Percentiles rank a stretch among this genome's conserved stretches.
Evolutionary conservation across 2,113 vertebrate genomes (phyloP).

Genomic region (Oncorhynchus masou): DNA sequence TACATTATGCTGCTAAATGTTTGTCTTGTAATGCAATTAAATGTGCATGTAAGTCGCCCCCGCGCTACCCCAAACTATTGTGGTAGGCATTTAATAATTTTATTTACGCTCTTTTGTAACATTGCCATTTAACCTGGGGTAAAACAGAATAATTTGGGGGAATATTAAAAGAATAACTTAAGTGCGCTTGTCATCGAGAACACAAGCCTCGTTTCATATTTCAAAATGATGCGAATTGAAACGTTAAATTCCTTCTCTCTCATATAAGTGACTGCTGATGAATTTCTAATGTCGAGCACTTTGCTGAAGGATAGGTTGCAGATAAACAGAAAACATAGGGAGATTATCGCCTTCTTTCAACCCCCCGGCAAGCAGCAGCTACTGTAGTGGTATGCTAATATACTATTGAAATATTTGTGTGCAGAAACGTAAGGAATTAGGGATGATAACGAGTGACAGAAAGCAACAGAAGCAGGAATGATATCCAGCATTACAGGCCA

Average conservation of each 20-base stretch:
- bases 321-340: slow-evolving; percentile 68
- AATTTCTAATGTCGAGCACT: slow-evolving; percentile 68
- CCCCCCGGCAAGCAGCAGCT: slow-evolving; percentile 57
- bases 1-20: slow-evolving; percentile 77
- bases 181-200: slow-evolving; percentile 65
- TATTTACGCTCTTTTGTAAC: slow-evolving; percentile 73
- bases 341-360: slow-evolving; percentile 77
- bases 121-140: slow-evolving; percentile 74
- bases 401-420: slow-evolving; percentile 74
- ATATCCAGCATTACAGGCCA: slow-evolving; percentile 75
- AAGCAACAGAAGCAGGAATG: slow-evolving; percentile 69
- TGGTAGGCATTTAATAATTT: slow-evolving; percentile 72
- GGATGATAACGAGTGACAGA: slow-evolving; percentile 78
- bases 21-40: slow-evolving; percentile 84
- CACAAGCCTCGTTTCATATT: slow-evolving; percentile 63
- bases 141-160: slow-evolving; percentile 71
- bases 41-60: slow-evolving; percentile 75
- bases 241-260: slow-evolving; percentile 78
- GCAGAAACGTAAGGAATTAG: slow-evolving; percentile 78
- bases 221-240: slow-evolving; percentile 71
- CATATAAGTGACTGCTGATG: slow-evolving; percentile 67
- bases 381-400: slow-evolving; percentile 70
- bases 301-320: slow-evolving; percentile 76
- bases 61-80: slow-evolving; percentile 71
- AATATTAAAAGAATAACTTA: slow-evolving; percentile 70